Base-by-base conservation (phyloP, 2,113 vertebrate species). In the Prunella himalayana region DNA sequence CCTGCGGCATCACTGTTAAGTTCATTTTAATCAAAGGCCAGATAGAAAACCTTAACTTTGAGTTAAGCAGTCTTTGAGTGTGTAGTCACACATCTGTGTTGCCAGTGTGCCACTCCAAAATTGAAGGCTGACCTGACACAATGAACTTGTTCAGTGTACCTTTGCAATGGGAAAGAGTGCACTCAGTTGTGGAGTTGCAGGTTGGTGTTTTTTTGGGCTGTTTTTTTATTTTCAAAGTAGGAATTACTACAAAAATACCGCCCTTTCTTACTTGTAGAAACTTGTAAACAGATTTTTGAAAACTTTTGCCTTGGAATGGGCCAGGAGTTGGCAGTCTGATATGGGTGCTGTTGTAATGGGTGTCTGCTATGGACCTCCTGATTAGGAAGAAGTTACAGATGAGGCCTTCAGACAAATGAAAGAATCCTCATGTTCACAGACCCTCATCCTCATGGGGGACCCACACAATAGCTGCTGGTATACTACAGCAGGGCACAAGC, bases 401-500 rank as follows among this genome's bases (percentile, higher is more conserved):
- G 13, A 57, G n/a, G 37, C 41, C 45, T 92, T 64, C 25, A 66
- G 39, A 51, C 22, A 70, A 51, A 17, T n/a, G 25, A 79, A 86
- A 27, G 35, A 30, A 73, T 13, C 33, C 8, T 41, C 7, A n/a
- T 20, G 10, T 65, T 82, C 11, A 7, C 2, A 75, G 21, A 13
- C n/a, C 33, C 5, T 27, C 8, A 2, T 65, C 27, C 37, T 82
- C 20, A 19, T 19, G 15, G 23, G 45, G 4, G 2, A 44, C 30
- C 7, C 41, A 21, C 6, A 25, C 0, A 0, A 2, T 39, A 39
- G 27, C 23, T 89, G 45, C 11, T 70, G 7, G 35, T 65, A 21
- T 54, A 78, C 82, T 60, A 60, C 7, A 70, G 50, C 60, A 59
- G 37, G 28, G 23, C 33, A 66, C 37, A 59, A 47, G 9, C 28